Conservation (phyloP, 2,888 invertebrate species). For the Escarpia spicata region DNA sequence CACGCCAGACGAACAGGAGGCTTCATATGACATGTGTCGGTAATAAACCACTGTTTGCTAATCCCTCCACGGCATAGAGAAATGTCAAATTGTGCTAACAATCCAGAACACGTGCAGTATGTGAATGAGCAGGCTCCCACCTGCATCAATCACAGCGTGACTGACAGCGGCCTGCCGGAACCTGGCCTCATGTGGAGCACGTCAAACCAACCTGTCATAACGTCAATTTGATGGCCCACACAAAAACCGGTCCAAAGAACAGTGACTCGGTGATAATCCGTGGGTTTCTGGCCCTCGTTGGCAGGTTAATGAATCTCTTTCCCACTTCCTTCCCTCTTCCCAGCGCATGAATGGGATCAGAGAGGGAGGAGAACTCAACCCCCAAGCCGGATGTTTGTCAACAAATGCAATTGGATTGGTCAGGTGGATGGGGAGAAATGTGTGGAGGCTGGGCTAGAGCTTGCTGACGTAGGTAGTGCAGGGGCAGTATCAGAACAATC, state of each 20-base stretch:
- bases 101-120: not conserved
- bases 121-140: not conserved
- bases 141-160: not conserved
- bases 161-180: not conserved
- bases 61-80: not conserved
- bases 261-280: not conserved
- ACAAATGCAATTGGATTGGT: not conserved
- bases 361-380: not conserved
- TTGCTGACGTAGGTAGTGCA: not conserved
- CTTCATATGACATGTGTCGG: not conserved
- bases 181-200: not conserved
- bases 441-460: not conserved
- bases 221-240: not conserved
- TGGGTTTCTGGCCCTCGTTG: not conserved
- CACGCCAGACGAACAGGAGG: not conserved
- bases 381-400: not conserved
- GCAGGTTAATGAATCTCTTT: not conserved
- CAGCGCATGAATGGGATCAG: not conserved
- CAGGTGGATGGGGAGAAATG: not conserved
- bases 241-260: not conserved
- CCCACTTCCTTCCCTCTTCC: not conserved
- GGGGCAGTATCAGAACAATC: not conserved
- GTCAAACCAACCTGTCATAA: not conserved
- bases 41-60: slow-evolving; percentile 16
- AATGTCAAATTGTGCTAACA: slow-evolving; percentile 13